phyloP scores from a whole-genome alignment of 2,113 vertebrate genomes.

The Desmodus rotundus region DNA sequence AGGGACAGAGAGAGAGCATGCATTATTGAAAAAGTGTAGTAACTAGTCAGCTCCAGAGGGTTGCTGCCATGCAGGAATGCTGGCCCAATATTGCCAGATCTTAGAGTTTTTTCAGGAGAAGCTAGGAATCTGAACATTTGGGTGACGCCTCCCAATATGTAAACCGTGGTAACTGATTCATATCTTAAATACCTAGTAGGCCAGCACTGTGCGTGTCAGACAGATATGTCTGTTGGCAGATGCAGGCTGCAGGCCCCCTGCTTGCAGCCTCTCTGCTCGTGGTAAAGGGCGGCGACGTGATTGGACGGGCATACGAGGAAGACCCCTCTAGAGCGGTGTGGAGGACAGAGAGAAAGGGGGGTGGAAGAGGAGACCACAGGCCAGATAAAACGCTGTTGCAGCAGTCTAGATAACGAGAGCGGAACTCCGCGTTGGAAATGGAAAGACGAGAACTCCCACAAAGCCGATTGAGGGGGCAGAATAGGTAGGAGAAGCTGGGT shows the following conservation, averaged over 20 bases:
- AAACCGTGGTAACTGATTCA: neutral
- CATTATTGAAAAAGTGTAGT: neutral
- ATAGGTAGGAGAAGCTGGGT: neutral
- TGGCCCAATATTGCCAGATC: neutral
- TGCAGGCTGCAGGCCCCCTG: neutral
- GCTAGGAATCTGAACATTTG: neutral
- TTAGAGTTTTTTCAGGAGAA: neutral
- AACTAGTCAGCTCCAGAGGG: neutral
- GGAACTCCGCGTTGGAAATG: neutral
- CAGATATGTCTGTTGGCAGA: neutral
- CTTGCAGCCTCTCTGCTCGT: neutral
- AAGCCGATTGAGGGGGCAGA: neutral
- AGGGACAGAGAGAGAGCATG: neutral
- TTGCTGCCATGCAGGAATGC: neutral
- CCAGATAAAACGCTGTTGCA: too few relatives aligned
- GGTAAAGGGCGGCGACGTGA: too few relatives aligned
- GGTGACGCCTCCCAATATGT: neutral
- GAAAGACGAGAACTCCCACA: fast-evolving
- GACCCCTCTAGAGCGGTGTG: too few relatives aligned
- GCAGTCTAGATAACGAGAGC: neutral
- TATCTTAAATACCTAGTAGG: neutral
- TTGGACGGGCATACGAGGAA: neutral
- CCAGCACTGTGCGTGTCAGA: neutral
- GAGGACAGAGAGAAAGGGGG: too few relatives aligned
- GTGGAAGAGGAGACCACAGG: neutral